Base-by-base conservation (phyloP, 2,113 vertebrate species). In the Etia nguti region DNA sequence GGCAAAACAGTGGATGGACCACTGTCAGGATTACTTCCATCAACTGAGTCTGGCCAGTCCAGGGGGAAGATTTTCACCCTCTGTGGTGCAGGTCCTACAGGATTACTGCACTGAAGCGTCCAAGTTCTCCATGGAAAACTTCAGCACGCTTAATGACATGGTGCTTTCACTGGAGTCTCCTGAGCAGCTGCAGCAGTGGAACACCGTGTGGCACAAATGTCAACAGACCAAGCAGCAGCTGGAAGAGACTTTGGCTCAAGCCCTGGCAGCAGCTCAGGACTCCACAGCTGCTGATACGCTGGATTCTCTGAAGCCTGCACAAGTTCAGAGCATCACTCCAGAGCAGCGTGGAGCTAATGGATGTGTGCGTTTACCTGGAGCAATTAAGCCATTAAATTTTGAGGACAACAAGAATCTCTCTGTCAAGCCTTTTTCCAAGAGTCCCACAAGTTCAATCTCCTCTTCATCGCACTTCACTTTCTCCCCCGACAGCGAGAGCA, bases 101-200 rank as follows among this genome's bases (percentile, higher is more conserved):
- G 94, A 93, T 87, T 96, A 96, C 81, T 95, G 90, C 87, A 88
- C 81, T 0, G 96, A 97, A 84, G 96, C 96, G 12, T 84, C 91
- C 26, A 96, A 96, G 77, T 95, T 97, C 91, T 96, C 96, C 18
- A 50, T 90, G 24, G 96, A 97, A 48, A 97, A 96, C 90, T 96
- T 97, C 91, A 95, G 94, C 83, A 65, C 92, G 7, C 94, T 96
- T 8, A 96, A 95, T 7, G 85, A 90, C 84, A 96, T 92, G 83
- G 95, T 96, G 54, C 79, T 93, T 6, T 92, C 93, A 7, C 93
- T 97, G 83, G 93, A 94, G n/a, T 95, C 95, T 43, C 88, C 90
- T 22, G 92, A 89, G 65, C 96, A 96, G 84, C 92, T 96, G 57
- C 85, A 94, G 56, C 96, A 92, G 79, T 96, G 96, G 96, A 97